Evolutionary conservation across 2,113 vertebrate genomes (phyloP), one percentile per base, ranked within the genome.

Genomic region (Colaptes auratus): DNA sequence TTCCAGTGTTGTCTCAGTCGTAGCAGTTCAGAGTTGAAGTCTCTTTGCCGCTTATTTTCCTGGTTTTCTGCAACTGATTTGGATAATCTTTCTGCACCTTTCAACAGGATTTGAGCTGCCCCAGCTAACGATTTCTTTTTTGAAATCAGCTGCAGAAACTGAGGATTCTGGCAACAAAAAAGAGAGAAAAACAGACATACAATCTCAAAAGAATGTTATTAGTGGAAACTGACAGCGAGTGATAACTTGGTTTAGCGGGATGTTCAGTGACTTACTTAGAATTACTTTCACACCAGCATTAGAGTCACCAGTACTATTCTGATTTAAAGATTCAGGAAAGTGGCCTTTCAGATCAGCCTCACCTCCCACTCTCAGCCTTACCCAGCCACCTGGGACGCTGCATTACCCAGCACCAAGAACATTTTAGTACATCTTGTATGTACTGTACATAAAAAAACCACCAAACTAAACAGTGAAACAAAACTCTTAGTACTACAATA

Each of bases 1-100:
- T 99, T 99, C 99, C 99, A 99, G 92, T 99, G 99, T 3, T 99
- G 99, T 46, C 99, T 98, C n/a, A 99, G 95, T 9, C 99, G 96
- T 65, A 99, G 97, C 65, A 99, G 98, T 72, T 99, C 99, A 1
- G 99, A 98, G 94, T 99, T 99, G 94, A 99, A 99, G 96, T 99
- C 99, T 87, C 99, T 97, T 94, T 99, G 99, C 21, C 99, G 96
- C 72, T 99, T 98, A 95, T 99, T 99, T 95, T 99, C 99, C 93
- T 98, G 98, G 97, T 98, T 99, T 97, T 99, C 99, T 1, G 98
- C 97, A 10, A 99, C 98, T 0, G 99, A 99, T 95, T 99, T 99
- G 15, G 92, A 98, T 88, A 99, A 98, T 52, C 99, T 99, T 95
- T 99, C 99, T 3, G 99, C 99, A 20, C 99, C 99, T 93, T 99